phyloP scores from a whole-genome alignment of 2,113 vertebrate genomes.

The chimpanzee (Pan troglodytes) region DNA sequence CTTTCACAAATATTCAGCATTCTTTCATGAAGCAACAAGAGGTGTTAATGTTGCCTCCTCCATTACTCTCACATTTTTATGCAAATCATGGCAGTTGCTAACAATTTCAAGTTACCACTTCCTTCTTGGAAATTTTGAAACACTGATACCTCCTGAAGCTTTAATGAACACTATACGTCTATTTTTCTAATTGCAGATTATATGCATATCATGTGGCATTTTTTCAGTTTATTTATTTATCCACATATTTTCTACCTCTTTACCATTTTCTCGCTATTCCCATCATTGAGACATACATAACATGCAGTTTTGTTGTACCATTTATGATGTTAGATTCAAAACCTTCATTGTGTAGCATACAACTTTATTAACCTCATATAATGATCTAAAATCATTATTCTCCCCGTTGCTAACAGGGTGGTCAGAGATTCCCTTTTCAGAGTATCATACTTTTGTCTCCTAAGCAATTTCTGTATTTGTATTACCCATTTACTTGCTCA shows the following conservation, averaged over 20 bases:
- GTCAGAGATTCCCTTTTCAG: neutral
- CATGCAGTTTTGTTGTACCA: neutral
- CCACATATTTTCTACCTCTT: neutral
- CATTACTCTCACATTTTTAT: neutral
- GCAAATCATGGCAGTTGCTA: neutral
- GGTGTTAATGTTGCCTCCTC: neutral
- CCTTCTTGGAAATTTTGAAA: neutral
- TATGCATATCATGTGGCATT: neutral
- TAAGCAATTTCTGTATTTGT: neutral
- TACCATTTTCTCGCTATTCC: constrained; percentile 10
- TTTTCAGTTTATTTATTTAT: neutral
- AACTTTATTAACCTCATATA: neutral
- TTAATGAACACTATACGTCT: neutral
- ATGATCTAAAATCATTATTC: neutral
- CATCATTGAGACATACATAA: neutral
- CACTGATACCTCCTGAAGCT: neutral
- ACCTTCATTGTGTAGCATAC: neutral
- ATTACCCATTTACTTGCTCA: neutral
- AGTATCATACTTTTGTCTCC: neutral
- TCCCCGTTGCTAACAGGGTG: neutral
- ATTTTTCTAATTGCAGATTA: neutral
- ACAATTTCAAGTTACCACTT: constrained; percentile 17
- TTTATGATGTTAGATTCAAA: neutral
- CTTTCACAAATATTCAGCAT: neutral
- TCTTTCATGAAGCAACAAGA: neutral